Percentiles rank a stretch among this genome's conserved stretches.
Conservation (phyloP, 2,797 vertebrate genomes). For the Nannoperca obscura region DNA sequence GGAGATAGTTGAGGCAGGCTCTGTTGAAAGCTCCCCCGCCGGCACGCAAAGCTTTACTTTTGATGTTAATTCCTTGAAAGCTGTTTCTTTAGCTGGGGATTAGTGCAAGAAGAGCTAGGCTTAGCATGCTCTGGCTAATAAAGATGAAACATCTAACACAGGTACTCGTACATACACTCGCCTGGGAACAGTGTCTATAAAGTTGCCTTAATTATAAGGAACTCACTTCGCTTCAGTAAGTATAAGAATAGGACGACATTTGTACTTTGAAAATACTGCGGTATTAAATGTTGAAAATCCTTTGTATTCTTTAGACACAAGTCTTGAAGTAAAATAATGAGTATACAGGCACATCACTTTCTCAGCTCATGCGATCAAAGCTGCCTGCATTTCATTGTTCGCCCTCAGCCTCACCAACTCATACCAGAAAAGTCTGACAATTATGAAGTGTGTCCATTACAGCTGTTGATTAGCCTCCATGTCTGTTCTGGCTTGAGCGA, state of each 20-base stretch:
- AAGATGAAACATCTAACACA: constrained; percentile 90
- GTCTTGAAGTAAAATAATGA: constrained; percentile 78
- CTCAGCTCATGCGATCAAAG: constrained; percentile 68
- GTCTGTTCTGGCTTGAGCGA: constrained; percentile 79
- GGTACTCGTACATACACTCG: constrained; percentile 83
- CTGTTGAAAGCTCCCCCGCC: constrained; percentile 87
- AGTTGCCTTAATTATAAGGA: constrained; percentile 85
- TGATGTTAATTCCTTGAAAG: constrained; percentile 92
- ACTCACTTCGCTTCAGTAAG: constrained; percentile 78
- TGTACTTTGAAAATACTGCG: constrained; percentile 72
- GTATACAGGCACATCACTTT: constrained; percentile 66
- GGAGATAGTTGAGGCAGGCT: constrained; percentile 85
- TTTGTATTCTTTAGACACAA: constrained; percentile 71
- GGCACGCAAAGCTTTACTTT: constrained; percentile 88
- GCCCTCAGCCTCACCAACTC: constrained; percentile 57
- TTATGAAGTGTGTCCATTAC: constrained; percentile 89
- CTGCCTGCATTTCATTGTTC: constrained; percentile 60
- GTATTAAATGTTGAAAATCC: constrained; percentile 78
- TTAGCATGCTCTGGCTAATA: constrained; percentile 89
- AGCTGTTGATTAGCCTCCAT: constrained; percentile 84
- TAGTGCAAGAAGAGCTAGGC: constrained; percentile 87
- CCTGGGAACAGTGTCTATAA: constrained; percentile 79
- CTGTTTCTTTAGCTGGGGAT: constrained; percentile 91
- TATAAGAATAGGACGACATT: constrained; percentile 80
- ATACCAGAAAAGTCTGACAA: constrained; percentile 80